Percentiles rank a stretch among this genome's conserved stretches.
These are phyloP conservation scores for Drosophila kanapiae DNA, from an alignment of 1,140 invertebrate genomes.

Conservation along the genomic window DNA sequence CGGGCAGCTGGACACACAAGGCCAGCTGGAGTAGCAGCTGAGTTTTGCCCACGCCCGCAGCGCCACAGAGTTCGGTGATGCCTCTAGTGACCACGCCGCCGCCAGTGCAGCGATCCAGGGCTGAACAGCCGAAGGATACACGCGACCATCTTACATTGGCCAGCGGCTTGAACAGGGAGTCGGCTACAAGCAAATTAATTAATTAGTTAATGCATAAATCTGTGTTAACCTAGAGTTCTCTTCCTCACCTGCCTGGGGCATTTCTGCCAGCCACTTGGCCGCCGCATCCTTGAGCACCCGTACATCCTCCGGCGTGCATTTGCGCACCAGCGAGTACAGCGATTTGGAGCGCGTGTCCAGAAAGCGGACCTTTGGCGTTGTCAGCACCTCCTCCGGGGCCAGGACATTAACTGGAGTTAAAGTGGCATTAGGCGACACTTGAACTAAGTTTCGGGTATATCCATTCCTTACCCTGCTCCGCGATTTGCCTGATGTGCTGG, in stretches of 20 bases:
- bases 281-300: conserved; percentile 74
- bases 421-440: conserved; percentile 37
- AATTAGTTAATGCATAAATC: neutral
- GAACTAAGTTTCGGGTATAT: conserved; percentile 10
- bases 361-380: conserved; percentile 56
- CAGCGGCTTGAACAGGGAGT: conserved; percentile 62
- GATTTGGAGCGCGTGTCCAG: conserved; percentile 53
- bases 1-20: conserved; percentile 80
- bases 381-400: conserved; percentile 61
- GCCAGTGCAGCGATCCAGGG: conserved; percentile 87
- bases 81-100: conserved; percentile 91
- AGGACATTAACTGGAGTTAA: conserved; percentile 58
- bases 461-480: conserved; percentile 53
- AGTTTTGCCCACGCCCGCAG: conserved; percentile 93
- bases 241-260: conserved; percentile 48
- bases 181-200: conserved; percentile 24
- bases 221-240: neutral
- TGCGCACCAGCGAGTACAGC: conserved; percentile 45
- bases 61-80: conserved; percentile 93
- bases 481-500: conserved; percentile 53
- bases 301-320: conserved; percentile 74
- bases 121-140: conserved; percentile 88
- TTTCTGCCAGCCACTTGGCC: conserved; percentile 70
- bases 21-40: conserved; percentile 92
- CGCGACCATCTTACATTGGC: conserved; percentile 74